Evolutionary conservation across 2,888 invertebrate species (phyloP).

Genomic region (Cepaea hortensis): DNA sequence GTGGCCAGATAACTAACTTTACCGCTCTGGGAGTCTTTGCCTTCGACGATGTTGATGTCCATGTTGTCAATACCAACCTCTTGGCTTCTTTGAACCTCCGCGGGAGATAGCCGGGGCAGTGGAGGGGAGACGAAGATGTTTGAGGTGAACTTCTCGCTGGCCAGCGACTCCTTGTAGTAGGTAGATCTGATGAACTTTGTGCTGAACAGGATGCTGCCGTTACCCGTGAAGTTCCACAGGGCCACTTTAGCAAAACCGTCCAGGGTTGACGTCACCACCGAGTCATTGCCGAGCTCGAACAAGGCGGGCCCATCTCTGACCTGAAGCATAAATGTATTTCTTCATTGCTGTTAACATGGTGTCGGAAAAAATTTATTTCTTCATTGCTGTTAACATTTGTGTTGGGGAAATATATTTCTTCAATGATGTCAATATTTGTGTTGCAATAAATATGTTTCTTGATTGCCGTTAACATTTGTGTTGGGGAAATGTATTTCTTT

Average conservation of each 20-base stretch:
- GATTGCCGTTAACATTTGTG: too few species aligned
- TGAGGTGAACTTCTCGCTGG: background rate
- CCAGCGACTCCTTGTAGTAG: background rate
- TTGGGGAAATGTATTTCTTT: too few species aligned
- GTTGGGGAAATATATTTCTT: too few species aligned
- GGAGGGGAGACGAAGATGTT: background rate
- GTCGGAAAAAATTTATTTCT: too few species aligned
- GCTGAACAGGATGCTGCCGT: background rate
- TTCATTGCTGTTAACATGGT: background rate
- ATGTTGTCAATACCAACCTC: constrained; percentile 66
- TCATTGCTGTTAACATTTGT: too few species aligned
- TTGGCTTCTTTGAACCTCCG: constrained; percentile 1
- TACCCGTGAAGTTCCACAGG: background rate
- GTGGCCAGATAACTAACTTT: constrained; percentile 57
- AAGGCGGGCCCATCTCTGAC: background rate
- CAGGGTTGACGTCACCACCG: background rate
- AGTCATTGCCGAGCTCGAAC: background rate
- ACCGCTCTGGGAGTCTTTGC: constrained; percentile 49
- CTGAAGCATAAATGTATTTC: background rate
- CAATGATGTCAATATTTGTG: too few species aligned
- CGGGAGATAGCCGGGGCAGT: background rate
- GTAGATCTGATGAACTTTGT: constrained; percentile 11
- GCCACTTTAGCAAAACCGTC: background rate
- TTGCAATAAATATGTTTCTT: too few species aligned
- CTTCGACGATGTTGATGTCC: constrained; percentile 66